Conservation (phyloP, 2,113 vertebrate species). For the Euleptes europaea region DNA sequence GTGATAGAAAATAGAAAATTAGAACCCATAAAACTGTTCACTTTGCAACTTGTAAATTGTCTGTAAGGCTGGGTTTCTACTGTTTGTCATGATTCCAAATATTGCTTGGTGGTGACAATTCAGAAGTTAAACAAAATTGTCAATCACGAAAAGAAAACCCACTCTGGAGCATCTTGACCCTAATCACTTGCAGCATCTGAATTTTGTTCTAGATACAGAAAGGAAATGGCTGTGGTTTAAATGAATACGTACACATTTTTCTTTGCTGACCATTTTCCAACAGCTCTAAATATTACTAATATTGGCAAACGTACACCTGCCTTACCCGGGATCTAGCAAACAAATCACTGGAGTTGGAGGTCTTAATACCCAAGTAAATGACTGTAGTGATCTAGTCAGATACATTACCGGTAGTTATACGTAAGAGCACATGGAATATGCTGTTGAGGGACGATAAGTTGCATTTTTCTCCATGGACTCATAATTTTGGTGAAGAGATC, state of each 20-base stretch:
- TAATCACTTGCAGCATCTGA: background rate
- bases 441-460: background rate
- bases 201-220: background rate
- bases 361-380: background rate
- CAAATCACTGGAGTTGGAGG: background rate
- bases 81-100: background rate
- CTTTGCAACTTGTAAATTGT: background rate
- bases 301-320: too few species aligned
- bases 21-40: background rate
- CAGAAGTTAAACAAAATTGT: too few species aligned
- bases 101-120: background rate
- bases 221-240: background rate
- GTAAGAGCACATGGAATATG: background rate
- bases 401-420: too few species aligned
- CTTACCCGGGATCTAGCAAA: background rate
- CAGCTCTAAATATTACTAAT: accelerated
- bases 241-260: background rate
- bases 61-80: background rate
- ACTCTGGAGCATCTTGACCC: background rate
- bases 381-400: accelerated
- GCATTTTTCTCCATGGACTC: background rate
- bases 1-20: background rate
- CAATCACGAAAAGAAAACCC: background rate
- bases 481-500: background rate
- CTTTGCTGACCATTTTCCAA: background rate